Evolutionary conservation across 2,888 invertebrate genomes (phyloP).

Genomic region (Sipunculus nudus): DNA sequence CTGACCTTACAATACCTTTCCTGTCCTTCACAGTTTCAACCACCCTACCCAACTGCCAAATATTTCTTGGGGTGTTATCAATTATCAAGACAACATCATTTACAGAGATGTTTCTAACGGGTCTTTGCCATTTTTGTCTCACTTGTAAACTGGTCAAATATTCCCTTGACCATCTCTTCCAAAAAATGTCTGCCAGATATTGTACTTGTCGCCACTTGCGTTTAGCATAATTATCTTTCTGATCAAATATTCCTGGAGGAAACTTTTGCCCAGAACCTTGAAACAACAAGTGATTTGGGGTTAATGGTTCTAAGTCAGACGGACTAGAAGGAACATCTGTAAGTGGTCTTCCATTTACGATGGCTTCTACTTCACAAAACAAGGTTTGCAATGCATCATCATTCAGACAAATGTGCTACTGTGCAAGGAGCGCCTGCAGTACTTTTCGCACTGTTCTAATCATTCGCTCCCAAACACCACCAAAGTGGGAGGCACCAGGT

Average conservation of each 20-base stretch:
- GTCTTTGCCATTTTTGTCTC: slow-evolving; percentile 11
- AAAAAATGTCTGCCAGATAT: slow-evolving; percentile 27
- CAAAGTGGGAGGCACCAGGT: slow-evolving; percentile 2
- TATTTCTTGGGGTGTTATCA: slow-evolving; percentile 19
- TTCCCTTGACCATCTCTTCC: slow-evolving; percentile 23
- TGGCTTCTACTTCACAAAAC: slow-evolving; percentile 5
- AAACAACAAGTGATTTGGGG: not conserved
- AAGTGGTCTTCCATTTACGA: not conserved
- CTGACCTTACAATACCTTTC: not conserved
- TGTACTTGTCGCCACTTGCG: slow-evolving; percentile 32
- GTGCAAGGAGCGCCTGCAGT: not conserved
- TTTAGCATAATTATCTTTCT: slow-evolving; percentile 19
- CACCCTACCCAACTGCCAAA: slow-evolving; percentile 16
- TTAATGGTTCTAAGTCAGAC: not conserved
- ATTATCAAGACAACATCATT: slow-evolving; percentile 20
- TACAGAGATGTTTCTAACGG: not conserved
- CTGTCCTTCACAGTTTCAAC: not conserved
- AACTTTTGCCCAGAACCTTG: not conserved
- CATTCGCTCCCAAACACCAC: not conserved
- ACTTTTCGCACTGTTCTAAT: slow-evolving; percentile 5
- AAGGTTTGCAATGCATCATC: not conserved
- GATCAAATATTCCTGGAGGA: slow-evolving; percentile 22
- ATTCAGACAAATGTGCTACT: slow-evolving; percentile 1
- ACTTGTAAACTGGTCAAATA: slow-evolving; percentile 15
- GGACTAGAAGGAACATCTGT: not conserved